These are phyloP conservation scores for Rhinopomastus cyanomelas DNA, from an alignment of 2,113 vertebrate species.

Conservation along the genomic window DNA sequence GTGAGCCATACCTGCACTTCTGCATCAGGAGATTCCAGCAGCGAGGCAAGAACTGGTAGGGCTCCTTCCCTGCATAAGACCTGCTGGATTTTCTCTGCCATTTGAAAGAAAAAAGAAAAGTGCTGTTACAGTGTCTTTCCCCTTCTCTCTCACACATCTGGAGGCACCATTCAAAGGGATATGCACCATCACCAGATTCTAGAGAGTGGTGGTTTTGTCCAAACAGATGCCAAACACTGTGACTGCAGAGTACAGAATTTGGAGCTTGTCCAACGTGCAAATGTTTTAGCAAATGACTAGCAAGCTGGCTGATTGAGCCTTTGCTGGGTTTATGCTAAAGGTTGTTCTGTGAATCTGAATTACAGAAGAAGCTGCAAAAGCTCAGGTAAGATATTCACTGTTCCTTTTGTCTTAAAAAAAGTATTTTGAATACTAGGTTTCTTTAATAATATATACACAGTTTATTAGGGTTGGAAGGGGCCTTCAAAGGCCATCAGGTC, in stretches of 20 bases:
- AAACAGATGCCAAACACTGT: not conserved
- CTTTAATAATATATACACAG: no score
- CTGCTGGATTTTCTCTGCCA: constrained; percentile 72
- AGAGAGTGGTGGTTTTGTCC: not conserved
- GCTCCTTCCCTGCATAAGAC: constrained; percentile 78
- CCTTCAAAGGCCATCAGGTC: no score
- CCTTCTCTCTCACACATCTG: not conserved
- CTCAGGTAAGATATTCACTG: not conserved
- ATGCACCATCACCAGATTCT: not conserved
- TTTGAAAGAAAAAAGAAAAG: not conserved
- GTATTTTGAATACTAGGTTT: no score
- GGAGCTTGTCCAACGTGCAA: not conserved
- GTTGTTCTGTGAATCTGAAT: not conserved
- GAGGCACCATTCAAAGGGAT: not conserved
- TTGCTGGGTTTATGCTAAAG: not conserved
- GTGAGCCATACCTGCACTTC: constrained; percentile 75
- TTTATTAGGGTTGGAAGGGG: no score
- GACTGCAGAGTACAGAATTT: not conserved
- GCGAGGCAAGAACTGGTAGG: constrained; percentile 74
- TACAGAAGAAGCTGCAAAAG: not conserved
- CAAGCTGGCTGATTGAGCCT: not conserved
- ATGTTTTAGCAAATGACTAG: not conserved
- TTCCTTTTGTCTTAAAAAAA: not conserved
- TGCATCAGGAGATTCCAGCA: constrained; percentile 80
- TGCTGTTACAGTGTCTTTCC: not conserved